Evolutionary conservation across 2,113 vertebrate genomes (phyloP).

Genomic region (Trematomus loennbergii): DNA sequence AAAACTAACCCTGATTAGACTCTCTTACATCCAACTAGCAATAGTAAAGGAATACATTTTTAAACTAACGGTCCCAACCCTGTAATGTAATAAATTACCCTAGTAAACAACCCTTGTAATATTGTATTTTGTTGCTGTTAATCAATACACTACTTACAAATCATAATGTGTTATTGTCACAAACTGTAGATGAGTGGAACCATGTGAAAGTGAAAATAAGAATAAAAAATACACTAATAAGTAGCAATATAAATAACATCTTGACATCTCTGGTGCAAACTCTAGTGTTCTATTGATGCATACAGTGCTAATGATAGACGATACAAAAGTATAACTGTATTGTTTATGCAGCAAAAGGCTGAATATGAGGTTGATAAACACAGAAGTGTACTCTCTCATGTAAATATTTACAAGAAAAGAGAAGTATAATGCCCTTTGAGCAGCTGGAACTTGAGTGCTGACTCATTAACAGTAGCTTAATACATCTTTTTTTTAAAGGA

Average conservation of each 20-base stretch:
- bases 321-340: neutral
- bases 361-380: neutral
- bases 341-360: neutral
- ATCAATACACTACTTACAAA: too few relatives aligned
- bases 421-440: neutral
- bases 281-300: neutral
- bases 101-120: too few relatives aligned
- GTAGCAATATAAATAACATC: neutral
- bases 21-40: too few relatives aligned
- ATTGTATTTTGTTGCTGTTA: too few relatives aligned
- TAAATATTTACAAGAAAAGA: neutral
- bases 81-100: too few relatives aligned
- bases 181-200: too few relatives aligned
- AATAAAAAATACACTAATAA: neutral
- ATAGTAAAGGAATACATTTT: too few relatives aligned
- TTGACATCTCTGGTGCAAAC: neutral
- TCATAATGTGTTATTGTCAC: too few relatives aligned
- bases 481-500: neutral
- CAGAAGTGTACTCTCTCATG: too few relatives aligned
- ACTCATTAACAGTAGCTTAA: neutral
- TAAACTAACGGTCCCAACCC: too few relatives aligned
- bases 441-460: neutral
- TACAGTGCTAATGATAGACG: neutral
- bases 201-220: neutral
- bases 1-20: too few relatives aligned